phyloP scores from a whole-genome alignment of 2,113 vertebrate species.

The Tenrec ecaudatus region DNA sequence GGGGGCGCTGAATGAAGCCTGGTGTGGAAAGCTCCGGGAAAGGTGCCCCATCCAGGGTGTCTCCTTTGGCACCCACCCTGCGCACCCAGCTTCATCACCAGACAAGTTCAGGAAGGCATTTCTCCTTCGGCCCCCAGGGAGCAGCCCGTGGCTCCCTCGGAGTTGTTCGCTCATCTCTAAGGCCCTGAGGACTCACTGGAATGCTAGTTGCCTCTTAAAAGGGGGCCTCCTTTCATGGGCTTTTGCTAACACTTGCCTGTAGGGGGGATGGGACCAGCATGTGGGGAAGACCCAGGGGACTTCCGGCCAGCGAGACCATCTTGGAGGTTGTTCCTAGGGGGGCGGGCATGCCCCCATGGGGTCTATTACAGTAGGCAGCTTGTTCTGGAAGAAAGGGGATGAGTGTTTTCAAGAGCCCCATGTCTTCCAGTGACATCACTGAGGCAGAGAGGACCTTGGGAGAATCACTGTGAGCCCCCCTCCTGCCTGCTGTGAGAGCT shows the following conservation, averaged over 20 bases:
- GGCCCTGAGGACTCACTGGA: not conserved
- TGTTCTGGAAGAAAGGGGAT: not conserved
- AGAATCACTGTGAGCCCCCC: too few species aligned
- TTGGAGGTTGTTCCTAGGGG: not conserved
- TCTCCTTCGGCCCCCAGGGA: not conserved
- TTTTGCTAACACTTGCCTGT: not conserved
- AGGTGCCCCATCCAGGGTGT: not conserved
- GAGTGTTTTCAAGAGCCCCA: not conserved
- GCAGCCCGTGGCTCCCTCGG: not conserved
- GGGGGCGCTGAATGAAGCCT: not conserved
- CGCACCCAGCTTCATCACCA: not conserved
- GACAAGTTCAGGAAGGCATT: conserved; percentile 9
- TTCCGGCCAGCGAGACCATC: not conserved
- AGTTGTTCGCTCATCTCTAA: not conserved
- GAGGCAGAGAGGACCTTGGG: not conserved
- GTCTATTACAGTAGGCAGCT: not conserved
- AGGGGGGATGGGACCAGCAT: fast-evolving
- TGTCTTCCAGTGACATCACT: not conserved
- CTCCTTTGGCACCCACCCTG: not conserved
- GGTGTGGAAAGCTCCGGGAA: not conserved
- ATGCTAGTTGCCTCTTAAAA: not conserved
- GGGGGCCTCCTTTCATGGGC: not conserved
- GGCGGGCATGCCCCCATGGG: not conserved
- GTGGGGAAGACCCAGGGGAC: too few species aligned
- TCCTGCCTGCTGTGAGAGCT: too few species aligned